Conservation (phyloP, 2,888 invertebrate genomes). For the Mythimna ferrago region DNA sequence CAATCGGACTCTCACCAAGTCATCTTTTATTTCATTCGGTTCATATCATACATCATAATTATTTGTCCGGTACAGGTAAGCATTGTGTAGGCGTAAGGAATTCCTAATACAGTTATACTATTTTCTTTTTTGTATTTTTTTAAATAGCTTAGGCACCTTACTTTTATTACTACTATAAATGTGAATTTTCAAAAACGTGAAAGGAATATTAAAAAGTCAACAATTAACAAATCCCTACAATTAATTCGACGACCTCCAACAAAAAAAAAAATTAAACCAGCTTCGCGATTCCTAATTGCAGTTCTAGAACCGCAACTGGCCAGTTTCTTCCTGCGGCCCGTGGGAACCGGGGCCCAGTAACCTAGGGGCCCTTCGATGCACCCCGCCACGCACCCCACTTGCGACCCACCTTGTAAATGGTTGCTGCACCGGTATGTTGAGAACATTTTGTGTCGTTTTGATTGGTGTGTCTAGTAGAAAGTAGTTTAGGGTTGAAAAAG, state of each 20-base stretch:
- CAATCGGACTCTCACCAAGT: no score
- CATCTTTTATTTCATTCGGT: no score
- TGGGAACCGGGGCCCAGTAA: slow-evolving; percentile 58
- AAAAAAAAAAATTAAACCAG: slow-evolving; percentile 22
- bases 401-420: slow-evolving; percentile 60
- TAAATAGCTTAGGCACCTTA: not conserved
- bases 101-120: not conserved
- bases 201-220: not conserved
- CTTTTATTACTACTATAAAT: not conserved
- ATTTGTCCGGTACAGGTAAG: not conserved
- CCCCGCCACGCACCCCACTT: slow-evolving; percentile 57
- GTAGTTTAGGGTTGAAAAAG: slow-evolving; percentile 12
- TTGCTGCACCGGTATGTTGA: slow-evolving; percentile 57
- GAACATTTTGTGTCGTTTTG: slow-evolving; percentile 34
- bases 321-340: slow-evolving; percentile 54
- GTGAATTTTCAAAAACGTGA: not conserved
- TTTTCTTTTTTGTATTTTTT: not conserved
- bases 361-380: slow-evolving; percentile 52
- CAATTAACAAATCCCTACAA: slow-evolving; percentile 30
- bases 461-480: slow-evolving; percentile 29
- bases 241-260: slow-evolving; percentile 29
- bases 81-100: not conserved
- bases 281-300: slow-evolving; percentile 54
- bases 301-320: slow-evolving; percentile 47
- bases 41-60: not conserved